Percentiles rank a stretch among this genome's conserved stretches.
These are phyloP conservation scores for Oreohelix idahoensis DNA, from an alignment of 1,140 invertebrate species.

Conservation along the genomic window DNA sequence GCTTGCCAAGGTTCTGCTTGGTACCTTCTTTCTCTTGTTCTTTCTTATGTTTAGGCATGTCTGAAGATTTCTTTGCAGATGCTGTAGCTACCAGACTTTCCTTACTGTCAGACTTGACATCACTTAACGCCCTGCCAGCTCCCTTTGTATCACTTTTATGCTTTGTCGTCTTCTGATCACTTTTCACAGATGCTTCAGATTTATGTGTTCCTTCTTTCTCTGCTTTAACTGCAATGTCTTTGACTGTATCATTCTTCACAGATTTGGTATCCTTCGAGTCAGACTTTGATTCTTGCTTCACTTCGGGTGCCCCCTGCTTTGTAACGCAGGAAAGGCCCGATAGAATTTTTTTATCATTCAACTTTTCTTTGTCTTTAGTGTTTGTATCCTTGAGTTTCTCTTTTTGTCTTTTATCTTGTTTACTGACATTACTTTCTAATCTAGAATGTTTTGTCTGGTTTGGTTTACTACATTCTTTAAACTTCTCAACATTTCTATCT, in stretches of 20 bases:
- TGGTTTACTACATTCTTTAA: neutral
- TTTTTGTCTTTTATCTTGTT: constrained; percentile 30
- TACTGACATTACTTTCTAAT: neutral
- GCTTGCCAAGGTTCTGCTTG: constrained; percentile 16
- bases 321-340: neutral
- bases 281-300: constrained; percentile 9
- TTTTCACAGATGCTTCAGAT: constrained; percentile 18
- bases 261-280: neutral
- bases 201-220: neutral
- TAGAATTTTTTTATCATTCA: constrained; percentile 24
- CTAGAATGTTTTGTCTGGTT: neutral
- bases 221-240: neutral
- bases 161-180: constrained; percentile 28
- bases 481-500: constrained; percentile 29
- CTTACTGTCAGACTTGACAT: constrained; percentile 31
- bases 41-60: constrained; percentile 57
- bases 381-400: constrained; percentile 21
- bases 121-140: neutral
- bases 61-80: constrained; percentile 30
- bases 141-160: neutral
- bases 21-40: constrained; percentile 22
- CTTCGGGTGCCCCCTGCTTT: neutral
- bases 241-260: neutral
- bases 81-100: neutral
- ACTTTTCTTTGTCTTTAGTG: constrained; percentile 32